These are phyloP conservation scores for Argyresthia goedartella DNA, from an alignment of 2,888 invertebrate species.

Conservation along the genomic window DNA sequence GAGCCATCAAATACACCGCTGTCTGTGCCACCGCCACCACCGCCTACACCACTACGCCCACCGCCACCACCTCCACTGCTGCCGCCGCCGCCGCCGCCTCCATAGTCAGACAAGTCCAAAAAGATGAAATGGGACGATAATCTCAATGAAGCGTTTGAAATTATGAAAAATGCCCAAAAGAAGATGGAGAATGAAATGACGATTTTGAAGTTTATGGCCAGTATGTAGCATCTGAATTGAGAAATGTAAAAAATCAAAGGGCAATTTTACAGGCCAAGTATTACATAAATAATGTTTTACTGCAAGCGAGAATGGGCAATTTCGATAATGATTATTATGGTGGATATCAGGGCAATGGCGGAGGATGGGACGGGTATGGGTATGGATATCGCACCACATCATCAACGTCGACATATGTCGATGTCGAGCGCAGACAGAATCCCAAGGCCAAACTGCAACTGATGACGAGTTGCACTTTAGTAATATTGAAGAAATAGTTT, in stretches of 20 bases:
- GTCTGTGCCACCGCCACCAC: neutral
- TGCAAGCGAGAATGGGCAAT: slow-evolving; percentile 8
- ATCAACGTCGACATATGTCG: slow-evolving; percentile 7
- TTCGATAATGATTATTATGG: slow-evolving; percentile 4
- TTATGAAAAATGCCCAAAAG: slow-evolving; percentile 3
- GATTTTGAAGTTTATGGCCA: slow-evolving; percentile 13
- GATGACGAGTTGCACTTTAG: slow-evolving; percentile 6
- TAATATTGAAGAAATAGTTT: slow-evolving; percentile 8
- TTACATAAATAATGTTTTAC: slow-evolving; percentile 10
- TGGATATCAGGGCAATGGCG: slow-evolving; percentile 2
- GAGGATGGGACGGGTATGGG: slow-evolving; percentile 1
- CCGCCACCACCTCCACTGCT: neutral
- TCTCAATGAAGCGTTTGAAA: neutral
- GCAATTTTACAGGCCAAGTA: slow-evolving; percentile 11
- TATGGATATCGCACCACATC: slow-evolving; percentile 6
- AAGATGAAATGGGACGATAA: neutral
- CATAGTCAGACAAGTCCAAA: neutral
- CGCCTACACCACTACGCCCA: neutral
- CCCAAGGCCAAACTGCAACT: slow-evolving; percentile 6
- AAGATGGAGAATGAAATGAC: slow-evolving; percentile 10
- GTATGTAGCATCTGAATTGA: slow-evolving; percentile 12
- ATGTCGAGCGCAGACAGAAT: slow-evolving; percentile 5
- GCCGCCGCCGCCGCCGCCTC: neutral
- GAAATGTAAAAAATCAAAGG: slow-evolving; percentile 8
- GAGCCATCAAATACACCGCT: neutral